Evolutionary conservation across 2,797 vertebrate species (phyloP).

Genomic region (Clarias laeviceps): DNA sequence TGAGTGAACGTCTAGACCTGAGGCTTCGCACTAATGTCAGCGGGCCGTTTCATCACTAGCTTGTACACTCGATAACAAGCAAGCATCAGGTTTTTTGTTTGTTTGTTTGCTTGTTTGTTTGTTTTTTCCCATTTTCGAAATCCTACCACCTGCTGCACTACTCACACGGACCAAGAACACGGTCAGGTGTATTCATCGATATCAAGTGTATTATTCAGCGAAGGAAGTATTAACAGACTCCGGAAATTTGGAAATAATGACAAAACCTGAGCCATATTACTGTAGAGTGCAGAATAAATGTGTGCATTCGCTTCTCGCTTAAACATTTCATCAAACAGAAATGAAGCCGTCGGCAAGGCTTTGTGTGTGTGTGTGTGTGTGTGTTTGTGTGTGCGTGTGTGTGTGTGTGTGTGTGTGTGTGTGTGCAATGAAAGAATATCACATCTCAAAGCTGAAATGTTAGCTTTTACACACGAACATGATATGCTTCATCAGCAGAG

Average conservation of each 20-base stretch:
- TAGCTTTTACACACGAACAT: background rate
- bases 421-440: background rate
- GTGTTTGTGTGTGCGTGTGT: no score
- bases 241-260: background rate
- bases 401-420: no score
- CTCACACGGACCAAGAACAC: background rate
- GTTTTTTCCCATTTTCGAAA: background rate
- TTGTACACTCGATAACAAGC: background rate
- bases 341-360: background rate
- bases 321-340: background rate
- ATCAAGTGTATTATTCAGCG: background rate
- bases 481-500: background rate
- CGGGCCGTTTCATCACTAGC: background rate
- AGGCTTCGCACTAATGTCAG: constrained; percentile 18
- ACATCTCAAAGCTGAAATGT: background rate
- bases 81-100: background rate
- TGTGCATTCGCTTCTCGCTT: background rate
- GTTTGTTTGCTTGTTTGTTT: no score
- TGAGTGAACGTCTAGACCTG: constrained; percentile 36
- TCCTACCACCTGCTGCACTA: background rate
- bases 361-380: no score
- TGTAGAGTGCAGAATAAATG: background rate
- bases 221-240: background rate
- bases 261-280: background rate
- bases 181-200: background rate